Evolutionary conservation across 2,113 vertebrate species (phyloP).

Genomic region (Monarcha castaneiventris): DNA sequence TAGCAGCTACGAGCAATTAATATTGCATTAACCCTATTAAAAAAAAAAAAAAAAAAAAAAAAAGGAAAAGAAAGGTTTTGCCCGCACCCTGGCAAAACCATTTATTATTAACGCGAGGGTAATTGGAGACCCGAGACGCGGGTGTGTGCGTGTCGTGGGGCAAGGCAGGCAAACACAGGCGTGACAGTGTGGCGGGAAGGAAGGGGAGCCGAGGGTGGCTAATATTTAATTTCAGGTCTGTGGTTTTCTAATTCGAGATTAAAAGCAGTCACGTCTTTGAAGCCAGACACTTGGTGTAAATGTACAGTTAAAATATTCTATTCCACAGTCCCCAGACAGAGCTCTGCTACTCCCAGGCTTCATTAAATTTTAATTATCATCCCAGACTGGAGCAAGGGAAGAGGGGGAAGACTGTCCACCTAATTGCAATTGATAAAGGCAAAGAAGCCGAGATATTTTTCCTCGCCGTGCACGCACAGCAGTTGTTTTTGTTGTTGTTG

Average conservation of each 20-base stretch:
- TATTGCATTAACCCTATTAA: conserved; percentile 85
- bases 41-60: neutral
- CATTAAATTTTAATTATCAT: conserved; percentile 99
- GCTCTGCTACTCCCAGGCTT: conserved; percentile 93
- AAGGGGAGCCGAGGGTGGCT: conserved; percentile 65
- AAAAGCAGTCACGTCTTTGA: conserved; percentile 93
- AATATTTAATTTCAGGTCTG: conserved; percentile 83
- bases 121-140: conserved; percentile 68
- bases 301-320: conserved; percentile 99
- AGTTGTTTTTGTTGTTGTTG: neutral
- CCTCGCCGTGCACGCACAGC: conserved; percentile 30
- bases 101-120: conserved; percentile 76
- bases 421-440: conserved; percentile 78
- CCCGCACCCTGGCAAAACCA: conserved; percentile 61
- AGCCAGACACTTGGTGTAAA: conserved; percentile 97
- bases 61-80: too few species aligned
- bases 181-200: conserved; percentile 65
- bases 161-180: conserved; percentile 56
- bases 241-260: conserved; percentile 91
- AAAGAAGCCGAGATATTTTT: conserved; percentile 19
- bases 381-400: conserved; percentile 88
- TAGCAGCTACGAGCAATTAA: conserved; percentile 83
- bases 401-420: conserved; percentile 81
- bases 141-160: conserved; percentile 31
- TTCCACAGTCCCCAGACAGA: conserved; percentile 89